Evolutionary conservation across 2,797 vertebrate species (phyloP).

Genomic region (Enteromius unitaeniatus): DNA sequence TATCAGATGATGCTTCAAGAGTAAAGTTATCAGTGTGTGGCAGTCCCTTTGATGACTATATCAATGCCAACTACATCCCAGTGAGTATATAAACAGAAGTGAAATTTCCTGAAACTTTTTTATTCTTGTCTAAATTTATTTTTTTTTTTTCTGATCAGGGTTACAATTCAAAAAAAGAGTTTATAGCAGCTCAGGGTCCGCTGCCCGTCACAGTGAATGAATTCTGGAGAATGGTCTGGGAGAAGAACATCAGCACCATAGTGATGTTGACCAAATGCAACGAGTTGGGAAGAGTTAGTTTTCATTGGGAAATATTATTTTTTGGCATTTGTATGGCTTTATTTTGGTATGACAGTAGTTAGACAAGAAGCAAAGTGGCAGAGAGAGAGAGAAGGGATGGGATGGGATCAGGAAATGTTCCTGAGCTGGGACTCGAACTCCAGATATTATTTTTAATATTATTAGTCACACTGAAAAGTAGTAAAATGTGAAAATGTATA

Average conservation of each 20-base stretch:
- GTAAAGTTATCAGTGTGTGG: conserved; percentile 88
- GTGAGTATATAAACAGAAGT: conserved; percentile 71
- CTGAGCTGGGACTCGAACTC: too few species aligned
- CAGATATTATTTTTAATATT: background rate
- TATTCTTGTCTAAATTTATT: background rate
- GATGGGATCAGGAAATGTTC: too few species aligned
- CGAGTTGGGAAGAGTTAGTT: conserved; percentile 91
- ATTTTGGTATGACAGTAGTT: too few species aligned
- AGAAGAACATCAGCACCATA: conserved; percentile 87
- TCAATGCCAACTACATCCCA: conserved; percentile 96
- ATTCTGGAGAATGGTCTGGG: conserved; percentile 98
- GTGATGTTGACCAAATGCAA: conserved; percentile 96
- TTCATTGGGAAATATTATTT: background rate
- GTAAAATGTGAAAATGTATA: background rate
- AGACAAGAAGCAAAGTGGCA: too few species aligned
- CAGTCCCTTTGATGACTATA: conserved; percentile 85
- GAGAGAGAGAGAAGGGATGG: too few species aligned
- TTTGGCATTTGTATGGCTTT: too few species aligned
- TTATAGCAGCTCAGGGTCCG: conserved; percentile 94
- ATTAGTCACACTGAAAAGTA: background rate
- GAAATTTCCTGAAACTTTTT: background rate
- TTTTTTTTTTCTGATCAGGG: conserved; percentile 77
- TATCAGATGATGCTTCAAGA: conserved; percentile 90
- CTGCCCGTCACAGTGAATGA: conserved; percentile 87
- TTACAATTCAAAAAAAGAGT: conserved; percentile 88